phyloP scores from a whole-genome alignment of 2,113 vertebrate genomes.

The Coracopsis vasa region DNA sequence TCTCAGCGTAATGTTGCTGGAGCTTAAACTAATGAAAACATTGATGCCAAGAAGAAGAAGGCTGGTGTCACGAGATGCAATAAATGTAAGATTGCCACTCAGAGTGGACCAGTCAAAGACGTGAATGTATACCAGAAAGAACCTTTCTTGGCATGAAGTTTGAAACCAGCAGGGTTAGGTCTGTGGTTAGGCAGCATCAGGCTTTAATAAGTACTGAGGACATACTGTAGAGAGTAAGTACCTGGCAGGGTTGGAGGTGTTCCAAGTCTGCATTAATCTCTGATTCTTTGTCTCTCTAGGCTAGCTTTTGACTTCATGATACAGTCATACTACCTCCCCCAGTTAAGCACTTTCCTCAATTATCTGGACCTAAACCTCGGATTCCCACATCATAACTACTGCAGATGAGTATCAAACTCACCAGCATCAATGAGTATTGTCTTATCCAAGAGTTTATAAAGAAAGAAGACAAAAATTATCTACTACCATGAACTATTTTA shows the following conservation, averaged over 20 bases:
- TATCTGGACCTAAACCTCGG: not conserved
- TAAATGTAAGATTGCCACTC: not conserved
- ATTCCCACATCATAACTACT: not conserved
- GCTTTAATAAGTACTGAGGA: not conserved
- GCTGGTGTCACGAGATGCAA: not conserved
- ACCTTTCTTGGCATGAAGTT: not conserved
- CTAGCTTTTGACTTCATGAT: not conserved
- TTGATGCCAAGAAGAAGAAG: not conserved
- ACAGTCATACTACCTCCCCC: not conserved
- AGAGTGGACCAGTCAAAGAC: not conserved
- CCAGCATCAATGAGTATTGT: not conserved
- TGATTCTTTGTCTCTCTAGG: not conserved
- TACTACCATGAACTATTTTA: not conserved
- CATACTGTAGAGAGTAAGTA: not conserved
- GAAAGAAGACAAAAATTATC: not conserved
- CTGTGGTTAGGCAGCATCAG: not conserved
- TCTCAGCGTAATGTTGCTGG: not conserved
- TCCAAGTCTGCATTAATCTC: not conserved
- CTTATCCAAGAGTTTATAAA: not conserved
- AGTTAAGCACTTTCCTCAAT: not conserved
- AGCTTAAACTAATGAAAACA: not conserved
- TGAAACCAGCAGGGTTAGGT: not conserved
- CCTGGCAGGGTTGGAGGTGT: not conserved
- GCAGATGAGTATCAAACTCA: not conserved
- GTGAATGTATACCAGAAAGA: not conserved